A percentile compares a stretch with the other conserved stretches of the same genome.
Conservation (phyloP, 2,888 invertebrate genomes). For the Aphelenchoides bicaudatus region DNA sequence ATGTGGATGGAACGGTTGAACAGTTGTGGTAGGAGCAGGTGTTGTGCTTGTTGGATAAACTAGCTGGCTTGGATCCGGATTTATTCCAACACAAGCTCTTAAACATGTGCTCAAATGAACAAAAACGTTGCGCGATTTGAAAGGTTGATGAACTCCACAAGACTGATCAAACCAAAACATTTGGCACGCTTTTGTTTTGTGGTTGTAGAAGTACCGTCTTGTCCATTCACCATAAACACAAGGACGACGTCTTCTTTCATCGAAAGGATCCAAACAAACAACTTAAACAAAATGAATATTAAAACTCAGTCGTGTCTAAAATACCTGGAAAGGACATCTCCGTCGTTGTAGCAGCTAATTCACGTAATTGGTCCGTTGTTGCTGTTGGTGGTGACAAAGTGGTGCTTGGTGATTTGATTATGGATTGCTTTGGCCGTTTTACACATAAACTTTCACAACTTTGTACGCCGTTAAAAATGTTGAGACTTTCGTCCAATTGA, state of each 20-base stretch:
- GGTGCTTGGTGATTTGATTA: not conserved
- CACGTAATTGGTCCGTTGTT: not conserved
- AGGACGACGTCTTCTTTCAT: conserved; percentile 26
- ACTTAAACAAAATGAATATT: conserved; percentile 12
- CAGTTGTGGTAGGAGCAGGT: too few species aligned
- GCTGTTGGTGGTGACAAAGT: not conserved
- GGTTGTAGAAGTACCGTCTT: conserved; percentile 37
- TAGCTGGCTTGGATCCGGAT: not conserved
- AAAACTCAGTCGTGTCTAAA: not conserved
- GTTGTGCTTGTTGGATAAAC: not conserved
- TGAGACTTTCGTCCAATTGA: conserved; percentile 31
- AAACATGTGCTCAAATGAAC: conserved; percentile 31
- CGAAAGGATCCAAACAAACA: conserved; percentile 37
- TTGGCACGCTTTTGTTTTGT: conserved; percentile 33
- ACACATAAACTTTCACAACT: conserved; percentile 28
- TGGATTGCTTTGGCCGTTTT: conserved; percentile 1
- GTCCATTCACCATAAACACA: conserved; percentile 32
- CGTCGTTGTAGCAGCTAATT: conserved; percentile 1
- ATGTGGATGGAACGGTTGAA: not conserved
- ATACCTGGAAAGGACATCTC: too few species aligned
- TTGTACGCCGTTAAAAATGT: conserved; percentile 37
- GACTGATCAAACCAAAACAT: conserved; percentile 56
- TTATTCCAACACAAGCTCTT: conserved; percentile 28
- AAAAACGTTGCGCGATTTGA: conserved; percentile 32
- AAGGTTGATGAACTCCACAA: conserved; percentile 29